These are phyloP conservation scores for Drosophila ironensis DNA, from an alignment of 1,140 invertebrate species.

Conservation along the genomic window DNA sequence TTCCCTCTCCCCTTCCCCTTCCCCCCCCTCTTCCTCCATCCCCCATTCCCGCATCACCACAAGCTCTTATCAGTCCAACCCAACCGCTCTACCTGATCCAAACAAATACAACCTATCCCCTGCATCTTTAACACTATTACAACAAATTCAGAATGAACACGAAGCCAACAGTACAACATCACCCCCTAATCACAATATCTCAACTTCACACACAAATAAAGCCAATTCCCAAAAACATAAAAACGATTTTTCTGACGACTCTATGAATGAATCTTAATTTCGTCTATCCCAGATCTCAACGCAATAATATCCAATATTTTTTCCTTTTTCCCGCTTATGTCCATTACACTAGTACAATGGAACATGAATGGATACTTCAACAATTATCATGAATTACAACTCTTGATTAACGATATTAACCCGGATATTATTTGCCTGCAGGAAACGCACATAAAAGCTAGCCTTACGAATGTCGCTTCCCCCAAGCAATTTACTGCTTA, in stretches of 20 bases:
- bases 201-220: no score
- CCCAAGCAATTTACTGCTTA: background rate
- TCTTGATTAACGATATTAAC: background rate
- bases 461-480: background rate
- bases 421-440: background rate
- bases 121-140: no score
- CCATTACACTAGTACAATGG: no score
- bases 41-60: background rate
- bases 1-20: no score
- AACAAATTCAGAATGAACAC: no score
- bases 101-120: constrained; percentile 5
- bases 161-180: no score
- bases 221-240: no score
- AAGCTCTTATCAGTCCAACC: background rate
- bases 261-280: constrained; percentile 1
- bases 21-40: background rate
- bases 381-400: background rate
- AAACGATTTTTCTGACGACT: background rate
- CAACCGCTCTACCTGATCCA: background rate
- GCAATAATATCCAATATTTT: background rate
- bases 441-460: background rate
- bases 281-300: background rate
- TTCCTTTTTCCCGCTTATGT: background rate
- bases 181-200: no score
- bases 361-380: no score